Evolutionary conservation across 1,140 invertebrate genomes (phyloP), one percentile per base, ranked within the genome.

Genomic region (Hetaerina americana): DNA sequence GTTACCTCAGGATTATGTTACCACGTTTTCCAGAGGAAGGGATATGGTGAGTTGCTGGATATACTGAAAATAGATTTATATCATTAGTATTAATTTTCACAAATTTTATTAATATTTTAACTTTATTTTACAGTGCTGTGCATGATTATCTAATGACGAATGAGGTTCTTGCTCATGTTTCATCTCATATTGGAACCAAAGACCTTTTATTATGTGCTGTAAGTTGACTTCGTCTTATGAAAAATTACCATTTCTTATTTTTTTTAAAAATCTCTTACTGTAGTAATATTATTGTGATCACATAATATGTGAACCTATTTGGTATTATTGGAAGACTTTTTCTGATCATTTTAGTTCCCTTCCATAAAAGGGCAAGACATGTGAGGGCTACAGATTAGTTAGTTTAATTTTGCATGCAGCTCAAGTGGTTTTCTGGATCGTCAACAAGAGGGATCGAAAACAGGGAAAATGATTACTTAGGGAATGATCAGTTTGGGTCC

Each of bases 201-300:
- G 94, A 97, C 79, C 82, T 97, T 6, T 89, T 96, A 75, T 82
- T 93, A 69, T 85, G 85, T 75, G 79, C 82, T 71, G 92, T 93
- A 85, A 87, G 85, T 85, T 76, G 76, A 72, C 66, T 75, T 71
- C 67, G 5, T 69, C 8, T n/a, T n/a, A n/a, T n/a, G n/a, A n/a
- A n/a, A n/a, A n/a, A n/a, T n/a, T 22, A 5, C 2, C 5, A 3
- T 66, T 66, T 66, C 66, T 66, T n/a, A n/a, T n/a, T n/a, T n/a
- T n/a, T n/a, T n/a, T n/a, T n/a, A n/a, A n/a, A n/a, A n/a, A n/a
- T n/a, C n/a, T n/a, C n/a, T n/a, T n/a, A n/a, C n/a, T n/a, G n/a
- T n/a, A n/a, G n/a, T n/a, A n/a, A n/a, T n/a, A n/a, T n/a, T n/a
- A n/a, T n/a, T n/a, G n/a, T n/a, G n/a, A n/a, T n/a, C n/a, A n/a